A percentile compares a stretch with the other conserved stretches of the same genome.
Evolutionary conservation across 2,888 invertebrate species (phyloP).

Genomic region (Orthosia cruda): DNA sequence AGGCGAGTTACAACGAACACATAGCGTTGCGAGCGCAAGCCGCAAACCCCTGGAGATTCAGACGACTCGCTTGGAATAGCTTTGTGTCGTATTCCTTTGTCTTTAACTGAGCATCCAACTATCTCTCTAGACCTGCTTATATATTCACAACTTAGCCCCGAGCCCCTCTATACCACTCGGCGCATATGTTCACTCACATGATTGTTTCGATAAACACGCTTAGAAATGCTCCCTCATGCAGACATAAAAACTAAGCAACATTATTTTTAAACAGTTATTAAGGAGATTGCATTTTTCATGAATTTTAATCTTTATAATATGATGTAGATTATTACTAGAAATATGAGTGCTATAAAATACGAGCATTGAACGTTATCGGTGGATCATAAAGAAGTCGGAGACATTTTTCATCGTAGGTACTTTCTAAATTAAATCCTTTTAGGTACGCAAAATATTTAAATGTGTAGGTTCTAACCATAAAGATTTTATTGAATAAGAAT

Average conservation of each 20-base stretch:
- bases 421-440: conserved; percentile 59
- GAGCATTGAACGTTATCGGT: conserved; percentile 53
- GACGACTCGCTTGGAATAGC: conserved; percentile 78
- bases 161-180: conserved; percentile 48
- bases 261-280: conserved; percentile 27
- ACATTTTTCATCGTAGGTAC: conserved; percentile 41
- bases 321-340: conserved; percentile 45
- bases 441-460: conserved; percentile 44
- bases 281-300: conserved; percentile 35
- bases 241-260: conserved; percentile 31
- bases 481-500: conserved; percentile 69
- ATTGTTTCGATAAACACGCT: conserved; percentile 65
- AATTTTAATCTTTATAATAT: conserved; percentile 52
- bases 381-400: conserved; percentile 46
- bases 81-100: conserved; percentile 81
- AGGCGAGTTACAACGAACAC: conserved; percentile 72
- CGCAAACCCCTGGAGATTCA: conserved; percentile 77
- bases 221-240: conserved; percentile 34
- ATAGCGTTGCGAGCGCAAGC: conserved; percentile 71
- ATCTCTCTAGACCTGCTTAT: conserved; percentile 73
- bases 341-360: conserved; percentile 58
- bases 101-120: conserved; percentile 77
- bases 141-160: conserved; percentile 73
- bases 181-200: conserved; percentile 54
- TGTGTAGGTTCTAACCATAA: conserved; percentile 47